Evolutionary conservation across 2,888 invertebrate genomes (phyloP).

Genomic region (Drosophila ochracea): DNA sequence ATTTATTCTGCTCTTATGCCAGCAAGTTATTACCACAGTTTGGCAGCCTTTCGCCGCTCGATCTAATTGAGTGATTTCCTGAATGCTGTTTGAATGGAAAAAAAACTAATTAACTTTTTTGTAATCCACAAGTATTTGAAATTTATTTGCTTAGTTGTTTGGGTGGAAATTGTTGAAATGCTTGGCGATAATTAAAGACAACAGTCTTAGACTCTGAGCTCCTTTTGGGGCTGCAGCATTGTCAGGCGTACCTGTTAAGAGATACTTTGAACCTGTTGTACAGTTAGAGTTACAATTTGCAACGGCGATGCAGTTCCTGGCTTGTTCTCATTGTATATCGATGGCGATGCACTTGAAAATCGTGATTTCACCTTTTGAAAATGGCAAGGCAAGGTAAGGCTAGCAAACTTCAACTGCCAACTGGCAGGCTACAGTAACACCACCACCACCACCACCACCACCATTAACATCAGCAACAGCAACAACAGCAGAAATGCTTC

Average conservation of each 20-base stretch:
- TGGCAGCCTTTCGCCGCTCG: slow-evolving; percentile 68
- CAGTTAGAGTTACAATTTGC: slow-evolving; percentile 82
- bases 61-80: slow-evolving; percentile 78
- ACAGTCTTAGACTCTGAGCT: slow-evolving; percentile 29
- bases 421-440: slow-evolving; percentile 31
- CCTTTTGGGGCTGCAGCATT: slow-evolving; percentile 48
- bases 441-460: slow-evolving; percentile 28
- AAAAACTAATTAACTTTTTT: slow-evolving; percentile 76
- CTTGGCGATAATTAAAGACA: slow-evolving; percentile 76
- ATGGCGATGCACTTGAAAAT: slow-evolving; percentile 81
- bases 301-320: slow-evolving; percentile 56
- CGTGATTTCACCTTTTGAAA: slow-evolving; percentile 80
- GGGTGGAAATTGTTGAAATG: slow-evolving; percentile 72
- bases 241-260: slow-evolving; percentile 79
- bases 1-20: slow-evolving; percentile 32
- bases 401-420: slow-evolving; percentile 51
- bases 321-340: slow-evolving; percentile 75
- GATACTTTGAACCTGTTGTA: slow-evolving; percentile 83
- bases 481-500: slow-evolving; percentile 71
- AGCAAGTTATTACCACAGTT: slow-evolving; percentile 57
- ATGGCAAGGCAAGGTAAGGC: slow-evolving; percentile 43
- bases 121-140: slow-evolving; percentile 43
- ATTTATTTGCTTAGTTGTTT: slow-evolving; percentile 69
- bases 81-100: slow-evolving; percentile 32
- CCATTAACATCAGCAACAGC: slow-evolving; percentile 31